A percentile compares a stretch with the other conserved stretches of the same genome.
phyloP scores from a whole-genome alignment of 2,888 invertebrate species.

The Drosophila pseudotalamancana region DNA sequence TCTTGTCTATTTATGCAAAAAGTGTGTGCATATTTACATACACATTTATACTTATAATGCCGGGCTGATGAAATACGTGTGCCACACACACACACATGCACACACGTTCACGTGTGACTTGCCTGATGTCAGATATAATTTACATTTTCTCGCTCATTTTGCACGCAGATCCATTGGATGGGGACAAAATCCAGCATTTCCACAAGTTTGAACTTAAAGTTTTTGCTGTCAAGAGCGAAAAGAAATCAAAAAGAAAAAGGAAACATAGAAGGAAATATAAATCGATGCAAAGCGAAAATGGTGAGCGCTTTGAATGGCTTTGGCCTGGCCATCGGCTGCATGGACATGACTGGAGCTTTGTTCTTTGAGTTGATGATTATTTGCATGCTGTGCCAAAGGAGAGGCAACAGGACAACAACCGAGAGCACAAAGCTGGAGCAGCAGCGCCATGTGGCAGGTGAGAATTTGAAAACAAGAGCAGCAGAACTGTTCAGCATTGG shows the following conservation, averaged over 20 bases:
- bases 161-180: constrained; percentile 38
- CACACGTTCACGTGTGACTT: constrained; percentile 34
- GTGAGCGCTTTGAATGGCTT: constrained; percentile 53
- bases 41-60: constrained; percentile 57
- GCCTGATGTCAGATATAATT: constrained; percentile 73
- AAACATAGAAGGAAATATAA: constrained; percentile 2
- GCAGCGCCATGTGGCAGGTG: too few relatives aligned
- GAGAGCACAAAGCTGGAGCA: neutral
- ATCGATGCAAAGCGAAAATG: constrained; percentile 21
- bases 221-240: constrained; percentile 24
- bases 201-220: constrained; percentile 43
- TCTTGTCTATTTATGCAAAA: constrained; percentile 73
- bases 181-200: constrained; percentile 51
- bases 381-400: constrained; percentile 31
- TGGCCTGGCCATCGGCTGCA: constrained; percentile 64
- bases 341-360: constrained; percentile 62
- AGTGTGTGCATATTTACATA: constrained; percentile 39
- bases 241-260: neutral
- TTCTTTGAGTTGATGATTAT: constrained; percentile 61
- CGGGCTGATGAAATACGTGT: constrained; percentile 75
- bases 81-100: constrained; percentile 42
- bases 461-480: constrained; percentile 5
- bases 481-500: neutral
- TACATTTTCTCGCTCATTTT: constrained; percentile 73
- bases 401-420: neutral